These are phyloP conservation scores for Acrocyrtus sp. DNA, from an alignment of 2,888 invertebrate species.

Conservation along the genomic window DNA sequence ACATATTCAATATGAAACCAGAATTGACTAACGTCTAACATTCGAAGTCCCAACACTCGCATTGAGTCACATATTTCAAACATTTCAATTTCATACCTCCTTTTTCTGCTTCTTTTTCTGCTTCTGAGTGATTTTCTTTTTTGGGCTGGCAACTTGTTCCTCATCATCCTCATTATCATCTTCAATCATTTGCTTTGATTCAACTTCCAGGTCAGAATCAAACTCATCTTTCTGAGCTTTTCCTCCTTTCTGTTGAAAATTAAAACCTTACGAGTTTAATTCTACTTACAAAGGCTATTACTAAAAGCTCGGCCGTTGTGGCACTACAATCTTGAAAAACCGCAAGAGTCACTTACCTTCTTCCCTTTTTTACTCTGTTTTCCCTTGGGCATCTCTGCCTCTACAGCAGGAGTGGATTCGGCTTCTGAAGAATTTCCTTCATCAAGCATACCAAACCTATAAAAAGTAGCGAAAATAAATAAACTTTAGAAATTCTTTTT, in stretches of 20 bases:
- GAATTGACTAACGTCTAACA: too few relatives aligned
- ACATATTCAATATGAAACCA: too few relatives aligned
- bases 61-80: too few relatives aligned
- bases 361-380: slow-evolving; percentile 34
- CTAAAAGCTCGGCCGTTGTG: too few relatives aligned
- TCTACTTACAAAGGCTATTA: too few relatives aligned
- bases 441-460: slow-evolving; percentile 22
- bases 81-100: slow-evolving; percentile 9
- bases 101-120: slow-evolving; percentile 31
- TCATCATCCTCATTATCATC: slow-evolving; percentile 32
- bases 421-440: slow-evolving; percentile 26
- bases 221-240: slow-evolving; percentile 38
- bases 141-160: slow-evolving; percentile 7
- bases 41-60: too few relatives aligned
- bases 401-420: neutral
- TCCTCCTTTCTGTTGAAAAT: slow-evolving; percentile 26
- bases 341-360: too few relatives aligned
- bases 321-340: too few relatives aligned
- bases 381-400: neutral
- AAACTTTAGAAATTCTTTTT: neutral
- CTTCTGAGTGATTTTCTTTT: slow-evolving; percentile 33
- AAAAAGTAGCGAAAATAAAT: neutral
- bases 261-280: too few relatives aligned
- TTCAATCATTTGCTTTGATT: slow-evolving; percentile 3
- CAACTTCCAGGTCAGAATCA: slow-evolving; percentile 25